Conservation (phyloP, 2,113 vertebrate species). For the Oncorhynchus mykiss region DNA sequence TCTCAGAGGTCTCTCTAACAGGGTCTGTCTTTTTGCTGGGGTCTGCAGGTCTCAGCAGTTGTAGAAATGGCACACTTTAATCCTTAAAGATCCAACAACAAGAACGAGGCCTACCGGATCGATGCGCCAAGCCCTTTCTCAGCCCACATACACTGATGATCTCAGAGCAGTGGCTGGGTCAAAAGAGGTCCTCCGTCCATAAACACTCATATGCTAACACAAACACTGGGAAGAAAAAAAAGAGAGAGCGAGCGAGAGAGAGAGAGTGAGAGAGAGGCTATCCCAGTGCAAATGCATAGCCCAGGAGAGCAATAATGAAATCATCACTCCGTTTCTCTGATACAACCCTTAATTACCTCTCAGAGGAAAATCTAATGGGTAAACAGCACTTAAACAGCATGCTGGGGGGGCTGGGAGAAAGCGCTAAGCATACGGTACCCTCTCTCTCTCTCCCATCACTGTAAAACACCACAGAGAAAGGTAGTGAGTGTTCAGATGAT, state of each 20-base stretch:
- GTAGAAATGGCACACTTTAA: no score
- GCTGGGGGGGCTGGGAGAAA: conserved; percentile 42
- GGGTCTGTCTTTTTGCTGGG: not conserved
- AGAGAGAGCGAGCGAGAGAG: conserved; percentile 21
- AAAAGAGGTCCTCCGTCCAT: not conserved
- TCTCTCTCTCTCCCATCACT: no score
- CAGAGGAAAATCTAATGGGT: conserved; percentile 73
- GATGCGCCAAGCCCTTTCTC: not conserved
- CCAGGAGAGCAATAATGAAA: conserved; percentile 51
- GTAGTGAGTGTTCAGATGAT: not conserved
- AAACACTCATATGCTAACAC: not conserved
- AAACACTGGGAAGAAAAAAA: conserved; percentile 32
- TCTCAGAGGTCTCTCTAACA: not conserved
- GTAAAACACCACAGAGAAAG: conserved; percentile 19
- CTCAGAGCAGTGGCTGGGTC: conserved; percentile 14
- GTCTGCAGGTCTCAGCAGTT: no score
- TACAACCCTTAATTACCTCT: conserved; percentile 74
- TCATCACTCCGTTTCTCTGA: conserved; percentile 57
- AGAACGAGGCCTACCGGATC: not conserved
- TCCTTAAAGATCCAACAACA: not conserved
- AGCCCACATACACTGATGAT: conserved; percentile 1
- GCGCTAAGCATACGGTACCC: no score
- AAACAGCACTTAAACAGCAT: conserved; percentile 75
- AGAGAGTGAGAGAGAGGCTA: conserved; percentile 27
- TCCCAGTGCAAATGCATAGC: conserved; percentile 40